These are phyloP conservation scores for Oscheius myriophilus DNA, from an alignment of 2,888 invertebrate genomes.

Conservation along the genomic window DNA sequence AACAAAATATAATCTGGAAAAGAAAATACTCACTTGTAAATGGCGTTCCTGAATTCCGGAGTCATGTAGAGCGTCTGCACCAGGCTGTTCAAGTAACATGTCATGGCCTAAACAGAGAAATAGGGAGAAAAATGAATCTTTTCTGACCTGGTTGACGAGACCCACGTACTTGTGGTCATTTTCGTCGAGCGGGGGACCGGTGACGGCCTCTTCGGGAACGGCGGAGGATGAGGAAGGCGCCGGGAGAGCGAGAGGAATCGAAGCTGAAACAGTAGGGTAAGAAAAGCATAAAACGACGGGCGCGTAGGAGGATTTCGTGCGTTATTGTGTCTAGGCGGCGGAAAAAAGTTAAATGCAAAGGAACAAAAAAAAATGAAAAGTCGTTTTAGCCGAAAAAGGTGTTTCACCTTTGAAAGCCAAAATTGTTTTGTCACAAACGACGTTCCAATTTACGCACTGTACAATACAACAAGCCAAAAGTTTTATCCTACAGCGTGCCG, in stretches of 20 bases:
- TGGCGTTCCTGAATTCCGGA: conserved; percentile 87
- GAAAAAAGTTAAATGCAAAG: neutral
- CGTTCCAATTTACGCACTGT: no score
- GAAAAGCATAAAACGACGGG: neutral
- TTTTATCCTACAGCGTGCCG: no score
- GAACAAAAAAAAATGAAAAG: no score
- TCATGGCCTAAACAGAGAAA: conserved; percentile 89
- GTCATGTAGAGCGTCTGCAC: conserved; percentile 90
- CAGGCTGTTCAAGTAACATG: conserved; percentile 88
- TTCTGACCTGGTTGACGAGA: conserved; percentile 63
- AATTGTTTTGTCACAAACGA: no score
- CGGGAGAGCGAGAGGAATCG: conserved; percentile 10
- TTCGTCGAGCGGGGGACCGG: conserved; percentile 53
- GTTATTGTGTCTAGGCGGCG: neutral
- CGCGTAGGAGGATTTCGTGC: neutral
- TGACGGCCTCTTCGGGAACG: conserved; percentile 1
- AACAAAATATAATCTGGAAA: no score
- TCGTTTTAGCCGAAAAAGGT: no score
- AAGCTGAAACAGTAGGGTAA: neutral
- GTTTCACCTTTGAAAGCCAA: no score
- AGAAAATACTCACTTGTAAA: conserved; percentile 76
- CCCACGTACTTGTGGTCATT: conserved; percentile 69
- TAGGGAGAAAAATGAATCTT: no score
- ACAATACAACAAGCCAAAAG: no score
- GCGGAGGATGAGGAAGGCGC: conserved; percentile 4